Base-by-base conservation (phyloP, 2,888 invertebrate species). In the Heteromyza rotundicornis region DNA sequence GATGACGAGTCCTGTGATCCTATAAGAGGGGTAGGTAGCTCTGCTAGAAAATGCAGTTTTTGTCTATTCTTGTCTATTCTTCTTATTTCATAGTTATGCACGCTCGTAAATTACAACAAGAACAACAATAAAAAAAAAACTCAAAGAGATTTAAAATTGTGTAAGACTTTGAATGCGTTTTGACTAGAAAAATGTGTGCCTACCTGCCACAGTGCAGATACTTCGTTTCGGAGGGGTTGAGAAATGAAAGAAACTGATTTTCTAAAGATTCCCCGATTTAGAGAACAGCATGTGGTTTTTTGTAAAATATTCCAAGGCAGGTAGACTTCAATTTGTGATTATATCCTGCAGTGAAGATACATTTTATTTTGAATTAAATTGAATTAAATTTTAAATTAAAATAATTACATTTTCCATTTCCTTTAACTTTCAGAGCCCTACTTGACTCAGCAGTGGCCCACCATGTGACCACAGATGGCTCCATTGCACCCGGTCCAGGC, bases 361-460 rank as follows among this genome's bases (percentile, higher is more conserved):
- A 8, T 32, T 12, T n/a, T n/a, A n/a, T n/a, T 32, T 32, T 32
- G 7, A 32, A 32, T 32, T 32, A 5, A 5, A 32, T 32, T 32
- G 32, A 32, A 8, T 32, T n/a, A n/a, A n/a, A n/a, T n/a, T n/a
- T n/a, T n/a, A n/a, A n/a, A n/a, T n/a, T n/a, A n/a, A n/a, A n/a
- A n/a, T n/a, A n/a, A n/a, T n/a, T n/a, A n/a, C n/a, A n/a, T n/a
- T n/a, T n/a, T n/a, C n/a, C n/a, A n/a, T n/a, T n/a, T 55, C 19
- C 14, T 23, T 44, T 23, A 5, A 1, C 7, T 63, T 63, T 2
- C 36, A 64, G 64, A 57, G 17, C 57, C 8, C 55, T 60, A 10
- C 32, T 60, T n/a, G 64, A 62, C 10, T 17, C 68, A 7, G 65
- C 50, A 17, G 7, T 59, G 2, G 60, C 60, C 0, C 59, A 10